Base-by-base conservation (phyloP, 2,113 vertebrate genomes). In the Xiphophorus couchianus region DNA sequence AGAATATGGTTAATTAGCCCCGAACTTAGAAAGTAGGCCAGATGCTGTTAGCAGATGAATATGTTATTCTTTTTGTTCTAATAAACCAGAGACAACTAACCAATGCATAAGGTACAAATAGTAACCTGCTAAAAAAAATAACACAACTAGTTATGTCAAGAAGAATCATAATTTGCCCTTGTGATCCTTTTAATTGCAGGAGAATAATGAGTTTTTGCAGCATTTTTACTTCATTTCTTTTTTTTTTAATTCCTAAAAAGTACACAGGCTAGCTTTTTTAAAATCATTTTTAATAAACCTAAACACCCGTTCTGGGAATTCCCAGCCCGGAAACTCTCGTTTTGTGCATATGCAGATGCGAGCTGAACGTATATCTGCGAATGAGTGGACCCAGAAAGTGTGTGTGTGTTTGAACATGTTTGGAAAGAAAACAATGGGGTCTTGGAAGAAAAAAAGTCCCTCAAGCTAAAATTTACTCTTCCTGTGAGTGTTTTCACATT, bases 401-500 rank as follows among this genome's bases (percentile, higher is more conserved):
- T 35, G 35, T 69, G 44, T 1, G 5, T 42, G 27, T 44, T 37
- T 64, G 62, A 80, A 70, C 22, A 68, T 68, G 80, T 82, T 77
- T 62, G 77, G 79, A 86, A 74, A 90, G 93, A 92, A 87, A 95
- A 97, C 95, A 96, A 96, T 95, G 89, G 93, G 86, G 88, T 92
- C 85, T 86, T 94, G 93, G 93, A 95, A 48, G 90, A 74, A 94
- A 93, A 85, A 74, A 94, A 94, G 84, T 8, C 31, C 91, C 93
- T 89, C 88, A 81, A 80, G 93, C 87, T 93, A 86, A 86, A 94
- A 94, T 95, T 94, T 66, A 94, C 95, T 92, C 94, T 96, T 96
- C 96, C 95, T 96, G 95, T 95, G 90, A 94, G 93, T 94, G 94
- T 97, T 96, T 94, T 93, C 83, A 85, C 85, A 89, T 91, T 90